Evolutionary conservation across 2,888 invertebrate species (phyloP).

Genomic region (Odontocerum albicorne): DNA sequence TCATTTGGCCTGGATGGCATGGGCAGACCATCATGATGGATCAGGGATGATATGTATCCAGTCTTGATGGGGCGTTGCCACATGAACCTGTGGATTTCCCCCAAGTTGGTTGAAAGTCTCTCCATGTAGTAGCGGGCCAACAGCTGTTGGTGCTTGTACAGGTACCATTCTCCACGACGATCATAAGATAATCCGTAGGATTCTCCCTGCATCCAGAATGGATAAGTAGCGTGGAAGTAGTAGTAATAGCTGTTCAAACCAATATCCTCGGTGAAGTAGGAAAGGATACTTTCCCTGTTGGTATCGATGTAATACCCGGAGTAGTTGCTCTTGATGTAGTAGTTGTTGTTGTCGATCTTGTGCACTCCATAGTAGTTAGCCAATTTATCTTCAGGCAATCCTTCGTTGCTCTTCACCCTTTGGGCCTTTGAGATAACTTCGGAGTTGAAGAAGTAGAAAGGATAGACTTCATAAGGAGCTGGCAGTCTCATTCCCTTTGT

Average conservation of each 20-base stretch:
- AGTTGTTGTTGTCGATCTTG: constrained; percentile 28
- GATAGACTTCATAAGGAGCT: constrained; percentile 68
- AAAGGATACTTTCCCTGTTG: constrained; percentile 61
- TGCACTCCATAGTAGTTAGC: constrained; percentile 48
- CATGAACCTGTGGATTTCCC: constrained; percentile 60
- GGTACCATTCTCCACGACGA: constrained; percentile 66
- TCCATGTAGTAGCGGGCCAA: constrained; percentile 71
- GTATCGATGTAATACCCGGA: constrained; percentile 46
- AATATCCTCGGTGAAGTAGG: constrained; percentile 72
- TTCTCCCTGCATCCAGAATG: constrained; percentile 64
- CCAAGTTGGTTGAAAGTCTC: constrained; percentile 64
- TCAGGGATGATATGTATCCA: constrained; percentile 62
- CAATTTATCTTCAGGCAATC: constrained; percentile 42
- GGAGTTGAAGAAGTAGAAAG: constrained; percentile 64
- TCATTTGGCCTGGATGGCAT: constrained; percentile 60
- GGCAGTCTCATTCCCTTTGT: constrained; percentile 61
- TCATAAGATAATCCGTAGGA: constrained; percentile 54
- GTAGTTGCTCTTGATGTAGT: constrained; percentile 35
- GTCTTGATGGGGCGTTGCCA: constrained; percentile 53
- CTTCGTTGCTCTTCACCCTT: constrained; percentile 48
- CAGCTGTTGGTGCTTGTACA: constrained; percentile 67
- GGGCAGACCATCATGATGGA: constrained; percentile 62
- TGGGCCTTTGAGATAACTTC: constrained; percentile 55
- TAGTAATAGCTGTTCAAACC: constrained; percentile 68
- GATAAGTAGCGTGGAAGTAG: constrained; percentile 62